Conservation (phyloP, 2,113 vertebrate genomes). For the Syrmaticus mikado region DNA sequence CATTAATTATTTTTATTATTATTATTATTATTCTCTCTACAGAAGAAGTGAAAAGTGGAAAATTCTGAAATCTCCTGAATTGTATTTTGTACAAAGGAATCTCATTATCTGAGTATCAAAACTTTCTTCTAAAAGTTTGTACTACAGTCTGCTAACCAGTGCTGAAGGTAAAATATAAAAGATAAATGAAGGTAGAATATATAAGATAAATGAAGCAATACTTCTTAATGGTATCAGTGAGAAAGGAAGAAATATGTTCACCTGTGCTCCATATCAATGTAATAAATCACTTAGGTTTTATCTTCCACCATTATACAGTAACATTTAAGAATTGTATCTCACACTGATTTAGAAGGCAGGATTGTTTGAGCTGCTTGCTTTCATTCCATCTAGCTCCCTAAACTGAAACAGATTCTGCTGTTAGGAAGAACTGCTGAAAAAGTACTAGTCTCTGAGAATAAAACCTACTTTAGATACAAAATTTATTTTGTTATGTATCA, state of each 20-base stretch:
- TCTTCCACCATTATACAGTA: not conserved
- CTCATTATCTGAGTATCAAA: slow-evolving; percentile 30
- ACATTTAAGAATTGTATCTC: slow-evolving; percentile 19
- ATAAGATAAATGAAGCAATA: slow-evolving; percentile 73
- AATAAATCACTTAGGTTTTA: slow-evolving; percentile 71
- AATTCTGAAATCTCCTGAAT: not conserved
- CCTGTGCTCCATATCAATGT: slow-evolving; percentile 39
- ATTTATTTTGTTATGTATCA: not conserved
- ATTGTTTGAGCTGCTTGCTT: slow-evolving; percentile 10
- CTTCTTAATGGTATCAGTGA: slow-evolving; percentile 62
- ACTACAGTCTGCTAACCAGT: slow-evolving; percentile 28
- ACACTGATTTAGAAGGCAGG: not conserved
- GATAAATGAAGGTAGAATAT: slow-evolving; percentile 63
- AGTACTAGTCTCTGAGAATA: not conserved
- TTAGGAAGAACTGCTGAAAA: not conserved
- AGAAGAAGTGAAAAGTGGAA: not conserved
- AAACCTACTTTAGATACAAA: not conserved
- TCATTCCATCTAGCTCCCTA: not conserved
- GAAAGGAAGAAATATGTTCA: slow-evolving; percentile 68
- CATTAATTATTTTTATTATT: not conserved
- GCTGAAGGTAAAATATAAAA: slow-evolving; percentile 59
- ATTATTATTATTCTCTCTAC: not conserved
- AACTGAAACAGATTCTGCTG: slow-evolving; percentile 2
- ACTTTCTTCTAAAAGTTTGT: slow-evolving; percentile 53
- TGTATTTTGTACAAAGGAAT: slow-evolving; percentile 3